These are phyloP conservation scores for Sternotherus odoratus DNA, from an alignment of 2,797 vertebrate species.

Conservation along the genomic window DNA sequence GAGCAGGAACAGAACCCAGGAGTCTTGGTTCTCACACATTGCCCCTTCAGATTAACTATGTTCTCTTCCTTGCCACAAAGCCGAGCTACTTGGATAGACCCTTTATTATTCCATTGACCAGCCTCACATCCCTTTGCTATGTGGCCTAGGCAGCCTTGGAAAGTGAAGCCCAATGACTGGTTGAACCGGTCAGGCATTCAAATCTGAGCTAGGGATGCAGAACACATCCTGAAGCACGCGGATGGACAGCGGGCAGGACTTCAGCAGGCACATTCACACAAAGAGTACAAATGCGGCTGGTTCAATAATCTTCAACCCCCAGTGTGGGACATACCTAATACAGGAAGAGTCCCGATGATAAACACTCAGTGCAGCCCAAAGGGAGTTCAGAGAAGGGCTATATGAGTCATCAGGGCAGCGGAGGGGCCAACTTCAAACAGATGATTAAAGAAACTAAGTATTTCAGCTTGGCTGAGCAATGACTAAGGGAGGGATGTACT, in stretches of 20 bases:
- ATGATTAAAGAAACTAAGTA: slow-evolving; percentile 67
- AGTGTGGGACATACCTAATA: slow-evolving; percentile 49
- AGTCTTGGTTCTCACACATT: slow-evolving; percentile 29
- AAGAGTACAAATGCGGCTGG: background rate
- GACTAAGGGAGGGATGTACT: slow-evolving; percentile 44
- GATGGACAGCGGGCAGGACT: slow-evolving; percentile 33
- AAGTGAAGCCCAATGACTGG: slow-evolving; percentile 51
- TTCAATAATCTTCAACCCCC: background rate
- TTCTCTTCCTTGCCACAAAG: background rate
- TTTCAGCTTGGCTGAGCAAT: slow-evolving; percentile 63
- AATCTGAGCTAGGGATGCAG: slow-evolving; percentile 39
- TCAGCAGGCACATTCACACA: background rate
- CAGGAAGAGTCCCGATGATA: slow-evolving; percentile 58
- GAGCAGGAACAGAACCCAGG: slow-evolving; percentile 19
- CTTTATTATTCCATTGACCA: slow-evolving; percentile 61
- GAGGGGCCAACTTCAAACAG: slow-evolving; percentile 55
- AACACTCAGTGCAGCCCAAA: slow-evolving; percentile 55
- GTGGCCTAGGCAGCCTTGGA: slow-evolving; percentile 51
- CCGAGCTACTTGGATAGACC: slow-evolving; percentile 47
- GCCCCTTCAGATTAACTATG: slow-evolving; percentile 48
- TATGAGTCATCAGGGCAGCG: slow-evolving; percentile 21
- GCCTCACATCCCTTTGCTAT: slow-evolving; percentile 51
- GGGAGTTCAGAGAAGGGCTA: slow-evolving; percentile 70
- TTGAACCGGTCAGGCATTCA: slow-evolving; percentile 62
- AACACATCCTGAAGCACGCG: slow-evolving; percentile 47